Evolutionary conservation across 2,113 vertebrate species (phyloP).

Genomic region (Nibea albiflora): DNA sequence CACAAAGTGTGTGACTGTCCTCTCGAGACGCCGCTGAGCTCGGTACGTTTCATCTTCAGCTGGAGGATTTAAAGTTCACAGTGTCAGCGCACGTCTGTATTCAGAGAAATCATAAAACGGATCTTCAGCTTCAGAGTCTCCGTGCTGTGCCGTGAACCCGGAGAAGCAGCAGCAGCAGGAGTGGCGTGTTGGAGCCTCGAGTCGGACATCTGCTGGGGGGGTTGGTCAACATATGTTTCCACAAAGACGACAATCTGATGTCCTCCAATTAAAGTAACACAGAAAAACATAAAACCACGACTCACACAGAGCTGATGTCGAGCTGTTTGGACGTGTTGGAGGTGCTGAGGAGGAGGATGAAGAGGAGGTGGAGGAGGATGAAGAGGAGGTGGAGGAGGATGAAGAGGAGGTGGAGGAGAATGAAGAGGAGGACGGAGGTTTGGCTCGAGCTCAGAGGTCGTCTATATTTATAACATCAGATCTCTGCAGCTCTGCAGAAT

Average conservation of each 20-base stretch:
- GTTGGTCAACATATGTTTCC: constrained; percentile 81
- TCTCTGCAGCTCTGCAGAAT: background rate
- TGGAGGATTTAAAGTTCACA: background rate
- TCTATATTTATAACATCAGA: constrained; percentile 28
- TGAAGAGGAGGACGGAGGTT: no score
- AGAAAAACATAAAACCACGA: constrained; percentile 22
- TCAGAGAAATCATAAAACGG: background rate
- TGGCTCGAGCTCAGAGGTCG: constrained; percentile 17
- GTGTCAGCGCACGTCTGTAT: background rate
- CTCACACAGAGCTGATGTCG: constrained; percentile 1
- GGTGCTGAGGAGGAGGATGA: constrained; percentile 1
- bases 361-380: background rate
- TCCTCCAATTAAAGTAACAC: constrained; percentile 63
- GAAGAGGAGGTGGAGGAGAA: no score
- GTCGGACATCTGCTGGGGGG: constrained; percentile 81
- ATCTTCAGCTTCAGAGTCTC: background rate
- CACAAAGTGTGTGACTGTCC: no score
- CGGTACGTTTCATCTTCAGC: no score
- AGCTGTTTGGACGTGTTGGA: constrained; percentile 24
- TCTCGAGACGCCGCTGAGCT: no score
- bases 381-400: background rate
- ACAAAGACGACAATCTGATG: constrained; percentile 67
- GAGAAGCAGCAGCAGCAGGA: constrained; percentile 57
- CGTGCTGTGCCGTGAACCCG: constrained; percentile 7
- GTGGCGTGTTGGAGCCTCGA: constrained; percentile 68